These are phyloP conservation scores for Plutella xylostella DNA, from an alignment of 2,888 invertebrate species.

Conservation along the genomic window DNA sequence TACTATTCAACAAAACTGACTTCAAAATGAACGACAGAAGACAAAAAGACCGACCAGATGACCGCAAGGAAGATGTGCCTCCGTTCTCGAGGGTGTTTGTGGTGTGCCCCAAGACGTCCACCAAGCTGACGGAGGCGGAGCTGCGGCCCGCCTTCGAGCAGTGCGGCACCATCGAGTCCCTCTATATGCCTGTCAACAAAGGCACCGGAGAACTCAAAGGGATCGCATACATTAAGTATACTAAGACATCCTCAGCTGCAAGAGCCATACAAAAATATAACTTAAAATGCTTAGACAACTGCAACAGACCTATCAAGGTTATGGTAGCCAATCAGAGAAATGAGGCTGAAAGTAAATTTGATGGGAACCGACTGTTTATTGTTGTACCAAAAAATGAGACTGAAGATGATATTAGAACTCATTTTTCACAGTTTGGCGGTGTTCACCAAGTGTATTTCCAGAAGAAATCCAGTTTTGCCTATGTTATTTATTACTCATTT, in stretches of 20 bases:
- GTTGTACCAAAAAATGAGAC: slow-evolving; percentile 84
- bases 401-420: slow-evolving; percentile 80
- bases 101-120: slow-evolving; percentile 78
- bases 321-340: slow-evolving; percentile 79
- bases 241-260: slow-evolving; percentile 92
- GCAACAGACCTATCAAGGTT: slow-evolving; percentile 84
- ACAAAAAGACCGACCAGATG: slow-evolving; percentile 27
- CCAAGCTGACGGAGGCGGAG: slow-evolving; percentile 78
- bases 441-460: slow-evolving; percentile 84
- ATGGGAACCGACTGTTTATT: slow-evolving; percentile 84
- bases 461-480: slow-evolving; percentile 85
- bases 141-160: slow-evolving; percentile 81
- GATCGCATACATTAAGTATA: slow-evolving; percentile 90
- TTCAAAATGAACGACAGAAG: slow-evolving; percentile 22
- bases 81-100: slow-evolving; percentile 92
- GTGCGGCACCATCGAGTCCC: slow-evolving; percentile 87
- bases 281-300: slow-evolving; percentile 76
- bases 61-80: slow-evolving; percentile 72
- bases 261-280: slow-evolving; percentile 90
- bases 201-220: slow-evolving; percentile 88
- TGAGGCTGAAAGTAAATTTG: slow-evolving; percentile 45
- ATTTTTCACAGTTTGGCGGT: slow-evolving; percentile 88
- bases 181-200: slow-evolving; percentile 90
- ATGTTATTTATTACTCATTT: slow-evolving; percentile 84
- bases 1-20: no score